Evolutionary conservation across 2,888 invertebrate species (phyloP).

Genomic region (Phoenoteleia sp.): DNA sequence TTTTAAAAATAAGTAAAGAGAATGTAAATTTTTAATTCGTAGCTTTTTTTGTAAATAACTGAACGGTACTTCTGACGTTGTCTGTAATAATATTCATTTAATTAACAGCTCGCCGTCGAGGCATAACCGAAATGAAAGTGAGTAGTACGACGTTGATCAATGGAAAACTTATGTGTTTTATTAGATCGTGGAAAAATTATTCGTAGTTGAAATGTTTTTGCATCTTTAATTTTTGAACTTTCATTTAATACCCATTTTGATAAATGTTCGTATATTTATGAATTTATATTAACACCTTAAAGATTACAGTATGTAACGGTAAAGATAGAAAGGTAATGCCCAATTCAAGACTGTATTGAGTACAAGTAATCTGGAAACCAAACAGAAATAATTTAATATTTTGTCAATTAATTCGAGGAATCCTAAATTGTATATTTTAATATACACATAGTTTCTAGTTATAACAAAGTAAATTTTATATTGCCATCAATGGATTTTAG

Average conservation of each 20-base stretch:
- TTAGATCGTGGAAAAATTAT: slow-evolving; percentile 42
- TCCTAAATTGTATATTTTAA: too few relatives aligned
- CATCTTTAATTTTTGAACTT: slow-evolving; percentile 48
- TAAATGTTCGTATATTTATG: not conserved
- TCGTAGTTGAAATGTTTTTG: slow-evolving; percentile 26
- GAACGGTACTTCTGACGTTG: slow-evolving; percentile 55
- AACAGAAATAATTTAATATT: too few relatives aligned
- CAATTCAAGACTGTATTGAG: too few relatives aligned
- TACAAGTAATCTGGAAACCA: too few relatives aligned
- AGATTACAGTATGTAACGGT: not conserved
- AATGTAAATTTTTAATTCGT: slow-evolving; percentile 24
- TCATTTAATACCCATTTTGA: slow-evolving; percentile 41
- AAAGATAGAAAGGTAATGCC: too few relatives aligned
- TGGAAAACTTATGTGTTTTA: slow-evolving; percentile 57
- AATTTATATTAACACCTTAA: not conserved
- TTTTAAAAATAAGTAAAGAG: slow-evolving; percentile 48
- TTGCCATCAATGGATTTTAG: too few relatives aligned
- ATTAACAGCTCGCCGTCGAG: slow-evolving; percentile 66
- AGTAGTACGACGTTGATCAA: slow-evolving; percentile 66
- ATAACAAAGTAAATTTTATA: too few relatives aligned
- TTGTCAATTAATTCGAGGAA: too few relatives aligned
- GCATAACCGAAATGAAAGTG: slow-evolving; percentile 72
- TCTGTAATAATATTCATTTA: slow-evolving; percentile 68
- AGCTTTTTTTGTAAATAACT: slow-evolving; percentile 59
- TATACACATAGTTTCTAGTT: too few relatives aligned